These are phyloP conservation scores for Glyphotaelius pellucidus DNA, from an alignment of 2,888 invertebrate species.

Conservation along the genomic window DNA sequence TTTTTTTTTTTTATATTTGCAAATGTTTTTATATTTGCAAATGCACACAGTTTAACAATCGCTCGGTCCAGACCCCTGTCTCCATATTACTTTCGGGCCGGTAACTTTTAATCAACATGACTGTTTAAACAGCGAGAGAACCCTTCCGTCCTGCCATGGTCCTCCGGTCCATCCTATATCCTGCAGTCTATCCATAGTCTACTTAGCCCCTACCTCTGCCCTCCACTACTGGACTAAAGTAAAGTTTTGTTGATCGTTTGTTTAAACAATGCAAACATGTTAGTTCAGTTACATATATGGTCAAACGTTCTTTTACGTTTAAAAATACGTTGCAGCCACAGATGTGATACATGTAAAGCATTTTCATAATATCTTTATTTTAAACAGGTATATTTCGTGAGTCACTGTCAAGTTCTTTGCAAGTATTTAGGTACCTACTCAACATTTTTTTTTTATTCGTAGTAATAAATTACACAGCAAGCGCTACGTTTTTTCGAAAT, in stretches of 20 bases:
- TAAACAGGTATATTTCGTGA: too few species aligned
- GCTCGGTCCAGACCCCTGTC: neutral
- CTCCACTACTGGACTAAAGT: neutral
- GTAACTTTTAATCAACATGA: constrained; percentile 64
- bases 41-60: neutral
- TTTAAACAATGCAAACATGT: neutral
- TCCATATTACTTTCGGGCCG: constrained; percentile 61
- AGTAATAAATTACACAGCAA: too few species aligned
- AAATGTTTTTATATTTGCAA: too few species aligned
- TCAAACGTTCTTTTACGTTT: neutral
- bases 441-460: too few species aligned
- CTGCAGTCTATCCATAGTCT: neutral
- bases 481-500: too few species aligned
- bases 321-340: neutral
- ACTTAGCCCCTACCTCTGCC: neutral
- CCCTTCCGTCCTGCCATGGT: neutral
- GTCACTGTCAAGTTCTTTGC: too few species aligned
- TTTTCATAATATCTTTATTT: too few species aligned
- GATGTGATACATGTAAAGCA: too few species aligned
- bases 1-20: too few species aligned
- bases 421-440: too few species aligned
- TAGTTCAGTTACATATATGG: neutral
- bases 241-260: constrained; percentile 23
- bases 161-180: neutral
- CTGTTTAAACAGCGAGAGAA: constrained; percentile 55